Base-by-base conservation (phyloP, 2,888 invertebrate genomes). In the Andrena bicolor region DNA sequence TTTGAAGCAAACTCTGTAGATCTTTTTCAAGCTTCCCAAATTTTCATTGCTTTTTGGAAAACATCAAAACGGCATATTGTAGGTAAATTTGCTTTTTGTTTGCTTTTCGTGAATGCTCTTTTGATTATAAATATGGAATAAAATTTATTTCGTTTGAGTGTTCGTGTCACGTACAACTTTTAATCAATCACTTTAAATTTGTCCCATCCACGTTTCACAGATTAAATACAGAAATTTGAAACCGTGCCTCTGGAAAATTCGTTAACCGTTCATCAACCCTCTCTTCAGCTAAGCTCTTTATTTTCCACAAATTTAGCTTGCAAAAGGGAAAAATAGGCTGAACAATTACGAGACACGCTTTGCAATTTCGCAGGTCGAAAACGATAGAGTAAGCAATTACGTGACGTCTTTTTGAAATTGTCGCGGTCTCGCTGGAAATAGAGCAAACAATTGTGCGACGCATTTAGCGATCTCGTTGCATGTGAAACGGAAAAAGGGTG, bases 351-450 rank as follows among this genome's bases (percentile, higher is more conserved):
- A n/a, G 26, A 49, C 35, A 51, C 48, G 49, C 35, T 58, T 58
- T 64, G n/a, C 7, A 51, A 53, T 70, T 63, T 41, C 49, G n/a
- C n/a, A 16, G 35, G 20, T 74, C 10, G 26, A 8, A 30, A 72
- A 72, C 72, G 72, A 64, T 64, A 76, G 53, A 76, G 71, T 78
- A 79, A 74, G 84, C 71, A 83, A 84, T 83, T 84, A 83, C 66
- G 66, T 35, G 23, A 51, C 48, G 74, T 60, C 60, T 66, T 51
- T 66, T 56, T 80, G n/a, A 30, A 66, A 66, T 32, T 61, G 61
- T 58, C 58, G 48, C 28, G 51, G 35, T 23, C 30, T 20, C 60
- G 30, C 3, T 64, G 73, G 7, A 76, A 64, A 64, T 35, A 64
- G 48, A 10, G 48, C 30, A 23, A 64, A 58, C 30, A 16, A 16